These are phyloP conservation scores for Hyaena hyaena DNA, from an alignment of 2,113 vertebrate species.

Conservation along the genomic window DNA sequence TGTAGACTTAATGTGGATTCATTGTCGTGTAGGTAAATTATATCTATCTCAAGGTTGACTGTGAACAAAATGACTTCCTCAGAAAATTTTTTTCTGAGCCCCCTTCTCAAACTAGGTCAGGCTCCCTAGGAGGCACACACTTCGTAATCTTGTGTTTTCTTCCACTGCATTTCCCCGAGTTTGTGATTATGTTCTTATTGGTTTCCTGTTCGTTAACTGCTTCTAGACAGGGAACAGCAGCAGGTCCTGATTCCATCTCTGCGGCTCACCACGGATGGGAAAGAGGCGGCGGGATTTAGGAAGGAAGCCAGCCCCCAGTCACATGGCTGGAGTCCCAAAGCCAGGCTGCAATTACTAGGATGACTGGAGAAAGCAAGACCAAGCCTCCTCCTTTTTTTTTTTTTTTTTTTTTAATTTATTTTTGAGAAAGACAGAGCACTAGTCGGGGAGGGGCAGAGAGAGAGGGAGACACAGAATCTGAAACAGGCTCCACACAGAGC, in stretches of 20 bases:
- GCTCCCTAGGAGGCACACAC: accelerated
- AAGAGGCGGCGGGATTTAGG: not conserved
- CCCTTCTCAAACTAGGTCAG: not conserved
- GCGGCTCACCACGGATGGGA: not conserved
- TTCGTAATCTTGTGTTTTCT: not conserved
- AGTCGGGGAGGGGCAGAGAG: no score
- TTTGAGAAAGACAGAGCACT: no score
- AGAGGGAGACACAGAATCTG: no score
- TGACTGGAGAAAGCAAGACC: not conserved
- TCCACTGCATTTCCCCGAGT: not conserved
- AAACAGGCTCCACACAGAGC: no score
- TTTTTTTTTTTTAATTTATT: no score
- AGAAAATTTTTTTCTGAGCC: not conserved
- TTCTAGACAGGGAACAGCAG: not conserved
- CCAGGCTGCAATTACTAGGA: not conserved
- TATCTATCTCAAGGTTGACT: not conserved
- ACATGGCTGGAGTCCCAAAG: not conserved
- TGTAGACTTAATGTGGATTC: not conserved
- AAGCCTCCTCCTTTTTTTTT: not conserved
- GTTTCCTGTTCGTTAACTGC: not conserved
- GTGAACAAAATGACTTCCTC: not conserved
- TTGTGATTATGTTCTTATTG: not conserved
- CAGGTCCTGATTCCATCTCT: not conserved
- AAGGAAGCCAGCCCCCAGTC: not conserved
- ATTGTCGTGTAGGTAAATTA: not conserved